Evolutionary conservation across 2,797 vertebrate genomes (phyloP), one percentile per base, ranked within the genome.

Genomic region (Acestrorhynchus altus): DNA sequence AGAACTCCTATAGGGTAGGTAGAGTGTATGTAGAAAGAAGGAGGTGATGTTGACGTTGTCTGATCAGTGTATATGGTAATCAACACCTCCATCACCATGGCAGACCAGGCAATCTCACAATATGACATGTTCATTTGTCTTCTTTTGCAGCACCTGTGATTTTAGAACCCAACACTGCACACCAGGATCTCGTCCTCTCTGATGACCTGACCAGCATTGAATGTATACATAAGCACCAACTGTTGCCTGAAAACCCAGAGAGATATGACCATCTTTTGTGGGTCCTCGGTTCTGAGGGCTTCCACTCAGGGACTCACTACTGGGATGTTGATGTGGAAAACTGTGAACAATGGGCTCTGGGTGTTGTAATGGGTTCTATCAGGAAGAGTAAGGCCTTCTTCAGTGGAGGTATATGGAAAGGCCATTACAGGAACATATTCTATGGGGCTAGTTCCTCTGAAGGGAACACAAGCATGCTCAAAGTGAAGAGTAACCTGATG

Each of bases 141-240:
- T 59, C 13, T 28, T 59, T 28, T 72, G 1, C 39, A 72, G 74
- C 54, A 22, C 80, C 80, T 47, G 76, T 81, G 68, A 79, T 73
- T 63, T 74, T 79, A 11, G 71, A 85, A 35, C 65, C 73, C 13
- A 85, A 81, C 65, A 76, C 76, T 2, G 76, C 79, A 31, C 67
- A 64, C 39, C 63, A 47, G 4, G 10, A 26, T 22, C 79, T 74
- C n/a, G n/a, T 52, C 12, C 47, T 78, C 46, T 74, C 68, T 20
- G 61, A 81, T 4, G 68, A 81, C 68, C 72, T 83, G 69, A 81
- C 57, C 10, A 61, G 24, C 46, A 47, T 74, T 67, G 57, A 44
- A 28, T 66, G 24, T 18, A 63, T 51, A 42, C 35, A 59, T 42
- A 35, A 76, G 49, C 40, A 54, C 16, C 71, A 78, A 46, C 49